Evolutionary conservation across 2,888 invertebrate genomes (phyloP).

Genomic region (Hoplodrina blanda): DNA sequence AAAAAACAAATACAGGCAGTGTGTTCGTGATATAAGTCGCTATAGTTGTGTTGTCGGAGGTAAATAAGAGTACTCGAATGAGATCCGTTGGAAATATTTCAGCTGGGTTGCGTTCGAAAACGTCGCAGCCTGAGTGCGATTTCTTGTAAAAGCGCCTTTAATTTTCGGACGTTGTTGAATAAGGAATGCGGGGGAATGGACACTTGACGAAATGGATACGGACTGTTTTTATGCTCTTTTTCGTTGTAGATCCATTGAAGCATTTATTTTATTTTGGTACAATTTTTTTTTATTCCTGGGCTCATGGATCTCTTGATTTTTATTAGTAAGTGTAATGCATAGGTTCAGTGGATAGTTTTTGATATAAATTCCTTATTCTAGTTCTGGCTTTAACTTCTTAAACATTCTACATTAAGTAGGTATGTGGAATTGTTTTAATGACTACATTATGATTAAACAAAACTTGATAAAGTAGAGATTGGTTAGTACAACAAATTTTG

Average conservation of each 20-base stretch:
- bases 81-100: slow-evolving; percentile 82
- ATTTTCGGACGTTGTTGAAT: slow-evolving; percentile 87
- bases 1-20: slow-evolving; percentile 86
- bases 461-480: background rate
- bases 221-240: slow-evolving; percentile 56
- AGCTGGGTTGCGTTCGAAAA: slow-evolving; percentile 71
- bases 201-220: slow-evolving; percentile 70
- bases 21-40: slow-evolving; percentile 69
- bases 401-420: background rate
- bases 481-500: too few species aligned
- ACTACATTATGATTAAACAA: background rate
- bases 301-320: background rate
- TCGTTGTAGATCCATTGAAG: slow-evolving; percentile 58
- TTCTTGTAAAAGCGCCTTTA: slow-evolving; percentile 86
- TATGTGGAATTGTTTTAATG: background rate
- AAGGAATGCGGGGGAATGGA: slow-evolving; percentile 82
- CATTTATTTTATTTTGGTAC: slow-evolving; percentile 43
- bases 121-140: slow-evolving; percentile 85
- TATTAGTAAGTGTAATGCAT: background rate
- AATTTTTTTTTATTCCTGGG: slow-evolving; percentile 4
- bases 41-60: slow-evolving; percentile 68
- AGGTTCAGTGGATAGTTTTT: background rate
- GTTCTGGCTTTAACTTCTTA: background rate
- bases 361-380: background rate
- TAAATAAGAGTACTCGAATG: slow-evolving; percentile 85